Base-by-base conservation (phyloP, 2,888 invertebrate genomes). In the Agriopis marginaria region DNA sequence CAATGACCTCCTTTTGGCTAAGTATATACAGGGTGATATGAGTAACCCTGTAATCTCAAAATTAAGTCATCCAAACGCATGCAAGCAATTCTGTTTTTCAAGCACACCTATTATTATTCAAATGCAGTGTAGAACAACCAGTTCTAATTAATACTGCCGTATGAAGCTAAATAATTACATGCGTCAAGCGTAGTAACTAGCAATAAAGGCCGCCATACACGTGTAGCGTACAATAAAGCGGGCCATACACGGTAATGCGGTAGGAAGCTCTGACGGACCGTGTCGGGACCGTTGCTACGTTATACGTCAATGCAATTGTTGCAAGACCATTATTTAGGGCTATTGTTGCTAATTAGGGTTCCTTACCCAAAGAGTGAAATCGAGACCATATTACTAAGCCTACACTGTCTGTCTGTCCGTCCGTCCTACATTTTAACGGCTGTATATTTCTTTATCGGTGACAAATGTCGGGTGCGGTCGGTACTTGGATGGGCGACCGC, bases 241-340 rank as follows among this genome's bases (percentile, higher is more conserved):
- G 58, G 23, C 44, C 55, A 45, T 66, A 66, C 73, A 70, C 68
- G 76, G 62, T 77, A 80, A 83, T 78, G 49, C n/a, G 61, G 75
- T 82, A 84, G 81, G 82, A 82, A 84, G 70, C 71, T 72, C 68
- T 62, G 77, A 70, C 78, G 69, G 74, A 71, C 71, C 82, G 72
- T 79, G 76, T 68, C 83, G 69, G 72, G 51, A 59, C 77, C 77
- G 82, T 80, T 77, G 55, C 72, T 42, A 42, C 40, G n/a, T 23
- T 2, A 10, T 51, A 51, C 54, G 54, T 55, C 44, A 56, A n/a
- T 40, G 56, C 56, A 23, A 44, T 54, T 39, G 11, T 23, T 44
- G 44, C 56, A 42, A 56, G 42, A 9, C 17, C n/a, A 7, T 54
- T 55, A 54, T 54, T 40, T 40, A 51, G 11, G 54, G n/a, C 40